phyloP scores from a whole-genome alignment of 2,113 vertebrate genomes.

The Baryphthengus martii region DNA sequence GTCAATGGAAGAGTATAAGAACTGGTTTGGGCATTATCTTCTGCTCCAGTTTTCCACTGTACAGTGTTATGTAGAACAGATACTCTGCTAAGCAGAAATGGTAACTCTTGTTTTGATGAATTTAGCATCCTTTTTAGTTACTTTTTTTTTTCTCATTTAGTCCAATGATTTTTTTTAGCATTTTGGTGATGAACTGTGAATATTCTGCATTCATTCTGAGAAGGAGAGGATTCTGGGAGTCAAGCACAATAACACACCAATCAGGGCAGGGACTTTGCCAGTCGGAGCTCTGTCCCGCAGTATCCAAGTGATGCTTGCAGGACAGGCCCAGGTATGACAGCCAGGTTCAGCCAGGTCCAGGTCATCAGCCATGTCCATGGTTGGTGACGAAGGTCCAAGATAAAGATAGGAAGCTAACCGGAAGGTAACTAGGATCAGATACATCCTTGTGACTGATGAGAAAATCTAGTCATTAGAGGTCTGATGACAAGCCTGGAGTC shows the following conservation, averaged over 20 bases:
- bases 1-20: neutral
- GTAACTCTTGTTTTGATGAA: neutral
- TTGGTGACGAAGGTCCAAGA: neutral
- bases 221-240: neutral
- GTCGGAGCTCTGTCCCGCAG: neutral
- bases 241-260: neutral
- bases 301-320: neutral
- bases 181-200: neutral
- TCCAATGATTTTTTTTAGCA: neutral
- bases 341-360: neutral
- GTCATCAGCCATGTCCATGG: neutral
- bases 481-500: neutral
- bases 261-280: neutral
- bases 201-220: neutral
- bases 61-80: neutral
- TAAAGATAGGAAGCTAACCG: neutral
- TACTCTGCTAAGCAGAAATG: neutral
- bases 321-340: neutral
- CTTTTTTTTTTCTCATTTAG: too few relatives aligned
- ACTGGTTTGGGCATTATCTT: neutral
- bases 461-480: neutral
- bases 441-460: neutral
- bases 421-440: neutral
- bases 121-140: neutral
- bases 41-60: neutral